These are phyloP conservation scores for Notoglanidium macrostoma DNA, from an alignment of 2,797 vertebrate genomes.

Conservation along the genomic window DNA sequence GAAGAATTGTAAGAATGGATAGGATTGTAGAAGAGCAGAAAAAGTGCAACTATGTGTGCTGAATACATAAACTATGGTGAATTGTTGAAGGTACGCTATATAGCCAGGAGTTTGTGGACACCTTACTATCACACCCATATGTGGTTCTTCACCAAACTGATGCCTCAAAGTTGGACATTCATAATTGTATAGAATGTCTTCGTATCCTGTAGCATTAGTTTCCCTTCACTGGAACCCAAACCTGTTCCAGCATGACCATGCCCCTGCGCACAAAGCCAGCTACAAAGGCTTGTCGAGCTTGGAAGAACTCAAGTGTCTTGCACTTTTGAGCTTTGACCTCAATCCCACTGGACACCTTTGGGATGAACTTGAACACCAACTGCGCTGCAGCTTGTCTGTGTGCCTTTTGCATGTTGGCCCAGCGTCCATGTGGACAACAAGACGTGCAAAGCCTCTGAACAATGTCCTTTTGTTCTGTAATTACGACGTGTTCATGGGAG, in stretches of 20 bases:
- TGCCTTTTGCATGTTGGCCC: not conserved
- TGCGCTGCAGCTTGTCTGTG: not conserved
- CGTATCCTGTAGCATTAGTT: not conserved
- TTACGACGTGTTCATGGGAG: not conserved
- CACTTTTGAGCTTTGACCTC: not conserved
- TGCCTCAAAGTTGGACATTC: not conserved
- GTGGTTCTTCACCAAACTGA: not conserved
- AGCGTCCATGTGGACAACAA: not conserved
- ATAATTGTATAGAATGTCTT: not conserved
- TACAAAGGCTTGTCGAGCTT: not conserved
- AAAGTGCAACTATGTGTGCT: no score
- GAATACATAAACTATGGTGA: no score
- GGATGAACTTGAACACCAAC: not conserved
- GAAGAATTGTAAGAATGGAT: no score
- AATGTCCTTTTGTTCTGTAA: not conserved
- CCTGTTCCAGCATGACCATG: not conserved
- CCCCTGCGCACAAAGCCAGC: not conserved
- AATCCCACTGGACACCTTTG: not conserved
- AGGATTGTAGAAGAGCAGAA: not conserved
- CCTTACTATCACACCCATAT: not conserved
- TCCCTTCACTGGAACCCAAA: not conserved
- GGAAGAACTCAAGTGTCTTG: not conserved
- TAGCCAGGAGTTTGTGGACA: not conserved
- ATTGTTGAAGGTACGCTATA: not conserved
- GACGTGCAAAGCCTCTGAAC: not conserved